Evolutionary conservation across 2,113 vertebrate species (phyloP).

Genomic region (Archilochus colubris): DNA sequence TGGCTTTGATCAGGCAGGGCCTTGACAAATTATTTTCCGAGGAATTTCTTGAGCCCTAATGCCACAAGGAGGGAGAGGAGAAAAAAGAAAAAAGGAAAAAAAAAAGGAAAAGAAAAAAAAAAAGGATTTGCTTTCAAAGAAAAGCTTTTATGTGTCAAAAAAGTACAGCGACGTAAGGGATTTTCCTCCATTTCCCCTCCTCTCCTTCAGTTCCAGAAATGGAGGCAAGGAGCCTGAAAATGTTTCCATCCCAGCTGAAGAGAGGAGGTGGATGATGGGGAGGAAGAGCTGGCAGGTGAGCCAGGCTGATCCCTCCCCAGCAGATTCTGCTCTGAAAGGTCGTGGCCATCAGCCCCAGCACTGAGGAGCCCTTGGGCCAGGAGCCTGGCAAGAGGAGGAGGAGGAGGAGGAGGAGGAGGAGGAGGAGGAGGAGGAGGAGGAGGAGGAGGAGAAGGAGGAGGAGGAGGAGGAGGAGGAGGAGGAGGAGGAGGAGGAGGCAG

Average conservation of each 20-base stretch:
- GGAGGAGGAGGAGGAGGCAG: background rate
- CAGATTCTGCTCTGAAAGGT: conserved; percentile 18
- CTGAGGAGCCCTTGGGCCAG: background rate
- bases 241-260: background rate
- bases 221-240: background rate
- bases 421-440: conserved; percentile 7
- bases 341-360: conserved; percentile 11
- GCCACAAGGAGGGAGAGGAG: background rate
- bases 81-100: too few relatives aligned
- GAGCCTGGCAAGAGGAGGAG: background rate
- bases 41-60: conserved; percentile 77
- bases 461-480: background rate
- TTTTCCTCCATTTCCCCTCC: conserved; percentile 33
- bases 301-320: background rate
- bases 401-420: background rate
- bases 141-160: conserved; percentile 71
- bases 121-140: conserved; percentile 58
- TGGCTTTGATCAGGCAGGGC: conserved; percentile 79
- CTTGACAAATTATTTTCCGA: conserved; percentile 83
- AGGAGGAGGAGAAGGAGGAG: background rate
- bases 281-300: background rate
- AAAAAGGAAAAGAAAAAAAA: too few relatives aligned
- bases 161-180: conserved; percentile 8
- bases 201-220: background rate
- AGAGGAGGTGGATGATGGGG: background rate